Evolutionary conservation across 64 coral and sea anemone genomes (phyloP).

Genomic region (Montipora cactus): DNA sequence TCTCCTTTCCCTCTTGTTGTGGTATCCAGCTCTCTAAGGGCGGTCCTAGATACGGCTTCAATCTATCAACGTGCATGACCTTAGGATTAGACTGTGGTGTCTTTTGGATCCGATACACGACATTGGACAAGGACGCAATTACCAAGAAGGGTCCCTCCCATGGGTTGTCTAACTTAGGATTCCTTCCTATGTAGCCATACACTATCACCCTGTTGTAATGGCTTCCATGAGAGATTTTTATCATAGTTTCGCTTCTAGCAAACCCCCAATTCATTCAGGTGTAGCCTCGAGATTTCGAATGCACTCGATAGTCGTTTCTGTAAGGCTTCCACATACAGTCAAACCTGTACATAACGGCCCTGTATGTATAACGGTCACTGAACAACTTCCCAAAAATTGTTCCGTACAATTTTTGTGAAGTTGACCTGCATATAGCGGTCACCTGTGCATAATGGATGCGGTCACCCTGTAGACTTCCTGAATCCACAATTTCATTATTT

Average conservation of each 20-base stretch:
- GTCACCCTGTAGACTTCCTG: no score
- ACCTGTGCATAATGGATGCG: no score
- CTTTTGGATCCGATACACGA: neutral
- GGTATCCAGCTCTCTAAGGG: constrained; percentile 57
- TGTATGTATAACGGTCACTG: no score
- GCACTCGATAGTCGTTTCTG: neutral
- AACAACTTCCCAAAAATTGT: no score
- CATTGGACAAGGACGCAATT: neutral
- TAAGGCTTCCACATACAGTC: constrained; percentile 12
- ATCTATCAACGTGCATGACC: constrained; percentile 34
- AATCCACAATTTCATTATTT: no score
- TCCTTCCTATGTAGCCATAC: neutral
- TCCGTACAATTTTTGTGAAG: no score
- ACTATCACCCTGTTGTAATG: constrained; percentile 5
- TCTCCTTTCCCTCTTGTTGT: neutral
- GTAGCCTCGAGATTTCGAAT: neutral
- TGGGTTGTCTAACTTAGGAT: neutral
- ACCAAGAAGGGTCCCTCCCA: constrained; percentile 21
- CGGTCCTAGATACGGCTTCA: constrained; percentile 81
- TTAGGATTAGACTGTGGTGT: constrained; percentile 28
- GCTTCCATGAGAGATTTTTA: neutral
- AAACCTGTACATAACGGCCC: no score
- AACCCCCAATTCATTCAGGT: neutral
- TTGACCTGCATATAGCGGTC: no score
- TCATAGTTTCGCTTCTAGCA: neutral